Evolutionary conservation across 1,140 invertebrate genomes (phyloP).

Genomic region (Diploscapter pachys): DNA sequence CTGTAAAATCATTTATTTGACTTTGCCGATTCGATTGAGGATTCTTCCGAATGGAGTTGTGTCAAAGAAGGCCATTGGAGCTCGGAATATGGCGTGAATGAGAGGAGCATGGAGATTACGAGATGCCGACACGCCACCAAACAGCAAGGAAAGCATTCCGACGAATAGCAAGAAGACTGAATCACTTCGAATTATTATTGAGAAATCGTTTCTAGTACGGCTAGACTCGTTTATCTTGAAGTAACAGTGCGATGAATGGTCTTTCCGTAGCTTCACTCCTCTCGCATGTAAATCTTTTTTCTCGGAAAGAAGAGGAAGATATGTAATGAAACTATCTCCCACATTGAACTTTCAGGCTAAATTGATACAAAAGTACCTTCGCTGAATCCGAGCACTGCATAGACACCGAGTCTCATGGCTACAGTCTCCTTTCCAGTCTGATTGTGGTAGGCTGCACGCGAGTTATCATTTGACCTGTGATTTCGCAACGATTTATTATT

Average conservation of each 20-base stretch:
- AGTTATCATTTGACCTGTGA: neutral
- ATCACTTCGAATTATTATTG: neutral
- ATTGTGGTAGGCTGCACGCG: neutral
- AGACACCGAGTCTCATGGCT: slow-evolving; percentile 45
- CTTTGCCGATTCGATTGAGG: slow-evolving; percentile 68
- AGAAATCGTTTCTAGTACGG: neutral
- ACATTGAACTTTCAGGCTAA: no score
- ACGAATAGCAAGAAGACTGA: slow-evolving; percentile 45
- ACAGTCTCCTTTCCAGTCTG: slow-evolving; percentile 18
- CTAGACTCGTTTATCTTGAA: no score
- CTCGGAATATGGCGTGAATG: slow-evolving; percentile 72
- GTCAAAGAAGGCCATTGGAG: slow-evolving; percentile 69
- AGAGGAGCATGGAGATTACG: slow-evolving; percentile 73
- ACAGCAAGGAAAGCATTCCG: slow-evolving; percentile 46
- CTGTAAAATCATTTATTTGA: neutral
- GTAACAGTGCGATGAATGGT: no score
- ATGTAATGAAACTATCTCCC: no score
- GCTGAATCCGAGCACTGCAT: slow-evolving; percentile 46
- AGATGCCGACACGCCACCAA: slow-evolving; percentile 67
- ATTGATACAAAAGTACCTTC: slow-evolving; percentile 41
- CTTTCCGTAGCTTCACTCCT: no score
- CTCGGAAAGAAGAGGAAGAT: neutral
- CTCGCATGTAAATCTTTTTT: no score
- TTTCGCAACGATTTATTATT: neutral
- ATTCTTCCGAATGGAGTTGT: slow-evolving; percentile 70